phyloP scores from a whole-genome alignment of 2,888 invertebrate species.

The Drosophila mayaguana region DNA sequence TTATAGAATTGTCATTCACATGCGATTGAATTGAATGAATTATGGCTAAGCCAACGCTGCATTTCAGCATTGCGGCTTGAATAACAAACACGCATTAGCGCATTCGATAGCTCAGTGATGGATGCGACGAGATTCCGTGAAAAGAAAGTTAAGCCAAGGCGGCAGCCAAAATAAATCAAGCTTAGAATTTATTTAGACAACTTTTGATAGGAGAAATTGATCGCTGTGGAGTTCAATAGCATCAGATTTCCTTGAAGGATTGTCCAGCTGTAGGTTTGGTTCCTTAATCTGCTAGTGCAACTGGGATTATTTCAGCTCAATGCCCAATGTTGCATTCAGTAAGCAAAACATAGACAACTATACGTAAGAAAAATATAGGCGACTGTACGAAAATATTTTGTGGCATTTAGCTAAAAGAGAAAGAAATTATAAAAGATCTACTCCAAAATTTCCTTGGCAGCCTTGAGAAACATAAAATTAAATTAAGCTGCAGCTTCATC shows the following conservation, averaged over 20 bases:
- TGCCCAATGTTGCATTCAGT: too few species aligned
- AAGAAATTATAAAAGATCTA: too few species aligned
- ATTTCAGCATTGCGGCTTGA: slow-evolving; percentile 37
- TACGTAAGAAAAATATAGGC: too few species aligned
- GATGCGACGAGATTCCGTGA: slow-evolving; percentile 5
- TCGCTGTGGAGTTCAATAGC: too few species aligned
- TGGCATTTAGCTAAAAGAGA: too few species aligned
- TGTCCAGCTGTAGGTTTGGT: too few species aligned
- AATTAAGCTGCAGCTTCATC: background rate
- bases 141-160: slow-evolving; percentile 6
- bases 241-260: too few species aligned
- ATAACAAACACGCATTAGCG: slow-evolving; percentile 43
- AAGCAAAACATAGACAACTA: too few species aligned
- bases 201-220: background rate
- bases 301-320: too few species aligned
- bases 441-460: background rate
- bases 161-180: background rate
- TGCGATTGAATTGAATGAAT: slow-evolving; percentile 56
- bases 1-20: slow-evolving; percentile 68
- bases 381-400: too few species aligned
- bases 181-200: background rate
- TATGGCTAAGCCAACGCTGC: slow-evolving; percentile 46
- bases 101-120: slow-evolving; percentile 23
- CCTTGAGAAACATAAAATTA: background rate
- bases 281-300: too few species aligned